These are phyloP conservation scores for Apotomis betuletana DNA, from an alignment of 2,888 invertebrate species.

Conservation along the genomic window DNA sequence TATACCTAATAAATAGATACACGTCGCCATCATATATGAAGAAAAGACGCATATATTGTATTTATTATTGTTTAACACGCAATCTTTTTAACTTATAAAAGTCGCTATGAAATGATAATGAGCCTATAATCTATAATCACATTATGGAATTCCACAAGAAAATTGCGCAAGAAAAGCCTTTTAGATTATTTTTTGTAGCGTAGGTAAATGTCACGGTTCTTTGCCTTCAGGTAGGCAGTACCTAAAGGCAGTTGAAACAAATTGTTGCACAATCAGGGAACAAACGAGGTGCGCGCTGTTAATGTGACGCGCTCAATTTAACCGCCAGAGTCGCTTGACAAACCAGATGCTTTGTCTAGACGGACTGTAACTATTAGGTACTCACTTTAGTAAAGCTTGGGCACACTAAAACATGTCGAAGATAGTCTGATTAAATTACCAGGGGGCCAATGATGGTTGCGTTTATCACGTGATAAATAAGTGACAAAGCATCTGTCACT, in stretches of 20 bases:
- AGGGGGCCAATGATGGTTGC: no score
- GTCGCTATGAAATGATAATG: conserved; percentile 11
- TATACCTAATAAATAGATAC: no score
- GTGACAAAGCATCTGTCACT: no score
- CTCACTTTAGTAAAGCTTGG: conserved; percentile 7
- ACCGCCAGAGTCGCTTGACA: conserved; percentile 44
- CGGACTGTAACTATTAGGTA: conserved; percentile 22
- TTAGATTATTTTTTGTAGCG: conserved; percentile 19
- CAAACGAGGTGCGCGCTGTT: conserved; percentile 59
- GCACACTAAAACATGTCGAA: background rate
- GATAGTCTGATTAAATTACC: no score
- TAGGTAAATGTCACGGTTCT: conserved; percentile 33
- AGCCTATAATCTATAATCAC: conserved; percentile 24
- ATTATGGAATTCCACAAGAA: conserved; percentile 12
- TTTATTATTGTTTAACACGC: background rate
- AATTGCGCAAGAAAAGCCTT: conserved; percentile 5
- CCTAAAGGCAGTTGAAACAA: conserved; percentile 54
- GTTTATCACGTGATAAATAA: no score
- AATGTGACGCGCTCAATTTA: conserved; percentile 66
- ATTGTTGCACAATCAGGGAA: conserved; percentile 56
- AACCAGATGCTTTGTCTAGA: conserved; percentile 29
- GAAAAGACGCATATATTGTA: no score
- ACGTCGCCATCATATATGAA: no score
- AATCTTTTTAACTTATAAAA: conserved; percentile 1
- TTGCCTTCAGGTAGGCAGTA: conserved; percentile 32